Evolutionary conservation across 2,797 vertebrate species (phyloP).

Genomic region (Spea hammondii): DNA sequence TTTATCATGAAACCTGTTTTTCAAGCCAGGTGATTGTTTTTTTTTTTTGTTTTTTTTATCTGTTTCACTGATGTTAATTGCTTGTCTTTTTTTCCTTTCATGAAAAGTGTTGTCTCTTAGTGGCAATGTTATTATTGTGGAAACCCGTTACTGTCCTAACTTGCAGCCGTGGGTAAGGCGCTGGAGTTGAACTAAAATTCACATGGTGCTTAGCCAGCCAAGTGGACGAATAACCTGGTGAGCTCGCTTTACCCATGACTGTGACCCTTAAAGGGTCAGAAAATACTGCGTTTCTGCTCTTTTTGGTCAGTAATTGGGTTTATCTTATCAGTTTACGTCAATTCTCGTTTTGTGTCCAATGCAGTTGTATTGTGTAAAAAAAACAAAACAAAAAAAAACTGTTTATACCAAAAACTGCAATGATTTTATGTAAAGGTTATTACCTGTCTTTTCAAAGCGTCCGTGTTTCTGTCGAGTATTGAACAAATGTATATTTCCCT

Average conservation of each 20-base stretch:
- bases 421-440: constrained; percentile 43
- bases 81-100: too few species aligned
- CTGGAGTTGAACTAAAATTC: too few species aligned
- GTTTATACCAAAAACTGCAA: constrained; percentile 59
- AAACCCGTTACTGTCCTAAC: too few species aligned
- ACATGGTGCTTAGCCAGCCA: too few species aligned
- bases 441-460: constrained; percentile 77
- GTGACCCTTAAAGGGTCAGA: background rate
- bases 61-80: too few species aligned
- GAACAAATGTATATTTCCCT: constrained; percentile 87
- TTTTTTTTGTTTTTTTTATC: too few species aligned
- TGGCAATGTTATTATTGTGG: too few species aligned
- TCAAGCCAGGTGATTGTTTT: background rate
- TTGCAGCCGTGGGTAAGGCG: too few species aligned
- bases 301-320: background rate
- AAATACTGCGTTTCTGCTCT: background rate
- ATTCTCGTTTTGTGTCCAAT: background rate
- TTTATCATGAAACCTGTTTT: background rate
- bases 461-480: constrained; percentile 84
- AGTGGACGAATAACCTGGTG: too few species aligned
- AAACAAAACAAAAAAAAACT: constrained; percentile 48
- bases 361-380: constrained; percentile 42
- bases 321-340: background rate
- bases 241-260: too few species aligned
- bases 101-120: too few species aligned